A percentile compares a stretch with the other conserved stretches of the same genome.
phyloP scores from a whole-genome alignment of 2,888 invertebrate genomes.

The Leucoma salicis region DNA sequence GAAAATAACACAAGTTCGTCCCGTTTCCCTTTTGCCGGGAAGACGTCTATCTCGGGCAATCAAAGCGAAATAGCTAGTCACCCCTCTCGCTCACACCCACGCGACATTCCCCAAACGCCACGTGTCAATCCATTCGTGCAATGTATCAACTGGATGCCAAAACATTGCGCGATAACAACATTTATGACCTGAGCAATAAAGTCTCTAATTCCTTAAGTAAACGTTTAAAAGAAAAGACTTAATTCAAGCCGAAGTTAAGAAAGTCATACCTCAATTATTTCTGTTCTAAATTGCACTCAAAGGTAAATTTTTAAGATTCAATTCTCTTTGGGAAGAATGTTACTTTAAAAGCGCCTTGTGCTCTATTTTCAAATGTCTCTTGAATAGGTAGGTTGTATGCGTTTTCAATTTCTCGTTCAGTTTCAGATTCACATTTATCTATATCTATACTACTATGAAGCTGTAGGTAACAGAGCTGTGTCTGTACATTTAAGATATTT shows the following conservation, averaged over 20 bases:
- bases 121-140: conserved; percentile 60
- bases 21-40: conserved; percentile 69
- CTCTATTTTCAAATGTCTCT: conserved; percentile 51
- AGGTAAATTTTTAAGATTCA: conserved; percentile 32
- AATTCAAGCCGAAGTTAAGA: conserved; percentile 15
- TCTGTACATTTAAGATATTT: no score
- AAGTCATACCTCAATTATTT: conserved; percentile 20
- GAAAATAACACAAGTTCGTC: conserved; percentile 58
- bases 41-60: conserved; percentile 66
- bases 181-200: conserved; percentile 56
- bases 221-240: conserved; percentile 31
- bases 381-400: conserved; percentile 30
- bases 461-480: no score
- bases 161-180: conserved; percentile 55
- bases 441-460: no score
- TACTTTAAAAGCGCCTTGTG: conserved; percentile 36
- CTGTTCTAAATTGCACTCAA: conserved; percentile 39
- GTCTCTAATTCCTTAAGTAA: conserved; percentile 53
- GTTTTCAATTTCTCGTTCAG: conserved; percentile 29
- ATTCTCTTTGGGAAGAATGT: conserved; percentile 27
- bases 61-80: conserved; percentile 47
- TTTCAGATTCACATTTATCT: conserved; percentile 35
- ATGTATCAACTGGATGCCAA: conserved; percentile 56
- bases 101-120: conserved; percentile 62
- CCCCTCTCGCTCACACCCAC: conserved; percentile 51